phyloP scores from a whole-genome alignment of 1,140 invertebrate genomes.

The Heliconius hewitsoni region DNA sequence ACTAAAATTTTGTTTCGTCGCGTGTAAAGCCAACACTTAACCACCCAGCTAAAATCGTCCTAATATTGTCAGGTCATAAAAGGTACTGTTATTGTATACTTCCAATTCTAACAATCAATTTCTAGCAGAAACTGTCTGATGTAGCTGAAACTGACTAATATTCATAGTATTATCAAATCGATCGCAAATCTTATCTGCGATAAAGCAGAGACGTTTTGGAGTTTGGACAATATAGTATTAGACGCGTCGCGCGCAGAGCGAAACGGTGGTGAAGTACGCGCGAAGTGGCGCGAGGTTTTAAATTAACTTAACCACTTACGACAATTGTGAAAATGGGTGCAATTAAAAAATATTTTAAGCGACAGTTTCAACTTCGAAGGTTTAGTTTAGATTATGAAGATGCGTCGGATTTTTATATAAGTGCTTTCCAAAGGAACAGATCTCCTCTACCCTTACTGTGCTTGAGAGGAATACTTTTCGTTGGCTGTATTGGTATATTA shows the following conservation, averaged over 20 bases:
- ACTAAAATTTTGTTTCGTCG: no score
- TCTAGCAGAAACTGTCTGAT: not conserved
- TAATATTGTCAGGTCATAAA: not conserved
- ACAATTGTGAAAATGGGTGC: constrained; percentile 51
- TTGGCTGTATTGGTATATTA: constrained; percentile 52
- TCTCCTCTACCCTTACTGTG: constrained; percentile 52
- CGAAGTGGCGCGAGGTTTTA: not conserved
- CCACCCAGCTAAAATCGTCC: not conserved
- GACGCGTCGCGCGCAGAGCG: constrained; percentile 10
- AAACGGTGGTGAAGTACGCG: not conserved
- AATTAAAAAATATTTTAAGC: constrained; percentile 59
- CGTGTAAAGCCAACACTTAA: not conserved
- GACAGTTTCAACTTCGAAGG: constrained; percentile 50
- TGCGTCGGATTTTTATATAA: constrained; percentile 59
- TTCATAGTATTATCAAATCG: constrained; percentile 17
- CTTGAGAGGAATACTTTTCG: constrained; percentile 54
- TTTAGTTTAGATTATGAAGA: constrained; percentile 54
- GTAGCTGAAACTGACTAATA: constrained; percentile 10
- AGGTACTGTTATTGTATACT: not conserved
- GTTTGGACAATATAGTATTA: constrained; percentile 12
- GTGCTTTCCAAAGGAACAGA: constrained; percentile 55
- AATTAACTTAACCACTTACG: not conserved
- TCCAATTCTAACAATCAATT: not conserved
- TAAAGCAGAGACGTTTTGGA: constrained; percentile 36
- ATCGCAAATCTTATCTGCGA: constrained; percentile 45